A percentile compares a stretch with the other conserved stretches of the same genome.
Evolutionary conservation across 2,113 vertebrate species (phyloP).

Genomic region (Aegotheles bennettii): DNA sequence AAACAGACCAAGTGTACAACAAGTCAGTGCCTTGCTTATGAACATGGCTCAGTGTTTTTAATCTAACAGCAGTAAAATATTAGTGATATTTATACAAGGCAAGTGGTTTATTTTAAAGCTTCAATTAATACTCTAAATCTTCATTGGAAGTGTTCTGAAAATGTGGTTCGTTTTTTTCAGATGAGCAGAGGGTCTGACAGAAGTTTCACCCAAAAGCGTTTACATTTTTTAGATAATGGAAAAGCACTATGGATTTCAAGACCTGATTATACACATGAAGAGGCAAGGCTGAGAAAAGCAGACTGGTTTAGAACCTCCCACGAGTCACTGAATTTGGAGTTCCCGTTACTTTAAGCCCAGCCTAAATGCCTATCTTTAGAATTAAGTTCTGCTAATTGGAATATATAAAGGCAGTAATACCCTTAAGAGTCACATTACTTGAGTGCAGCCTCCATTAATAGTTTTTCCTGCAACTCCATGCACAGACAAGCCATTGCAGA

Average conservation of each 20-base stretch:
- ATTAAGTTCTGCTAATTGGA: conserved; percentile 12
- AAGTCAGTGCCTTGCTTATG: background rate
- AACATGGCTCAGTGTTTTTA: background rate
- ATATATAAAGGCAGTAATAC: background rate
- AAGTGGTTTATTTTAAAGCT: background rate
- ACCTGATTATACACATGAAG: background rate
- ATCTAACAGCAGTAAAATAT: background rate
- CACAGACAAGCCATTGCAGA: background rate
- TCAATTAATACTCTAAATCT: background rate
- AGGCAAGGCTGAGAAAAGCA: conserved; percentile 31
- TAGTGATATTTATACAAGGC: background rate
- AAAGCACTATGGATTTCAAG: background rate
- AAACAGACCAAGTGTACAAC: background rate
- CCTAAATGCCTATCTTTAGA: conserved; percentile 22
- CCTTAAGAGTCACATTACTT: background rate
- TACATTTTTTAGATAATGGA: background rate
- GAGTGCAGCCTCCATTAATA: background rate
- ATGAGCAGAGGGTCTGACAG: background rate
- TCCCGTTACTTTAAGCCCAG: conserved; percentile 31
- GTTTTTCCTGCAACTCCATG: background rate
- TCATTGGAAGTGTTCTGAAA: background rate
- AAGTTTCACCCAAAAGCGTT: background rate
- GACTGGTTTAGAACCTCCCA: conserved; percentile 38
- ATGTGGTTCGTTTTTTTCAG: background rate
- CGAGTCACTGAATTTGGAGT: conserved; percentile 45